Percentiles rank a stretch among this genome's conserved stretches.
phyloP scores from a whole-genome alignment of 2,113 vertebrate species.

The Scomber japonicus region DNA sequence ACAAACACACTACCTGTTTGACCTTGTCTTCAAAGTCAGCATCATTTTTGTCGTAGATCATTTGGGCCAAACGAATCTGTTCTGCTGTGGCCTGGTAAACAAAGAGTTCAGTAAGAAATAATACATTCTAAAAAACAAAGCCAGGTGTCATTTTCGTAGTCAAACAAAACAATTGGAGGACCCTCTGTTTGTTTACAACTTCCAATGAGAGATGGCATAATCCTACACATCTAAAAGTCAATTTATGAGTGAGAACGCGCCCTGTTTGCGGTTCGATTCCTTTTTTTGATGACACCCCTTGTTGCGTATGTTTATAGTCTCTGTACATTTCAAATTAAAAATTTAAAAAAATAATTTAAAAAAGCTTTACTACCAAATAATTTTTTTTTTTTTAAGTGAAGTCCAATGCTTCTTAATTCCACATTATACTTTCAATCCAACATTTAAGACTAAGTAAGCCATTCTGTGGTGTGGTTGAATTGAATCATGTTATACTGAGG shows the following conservation, averaged over 20 bases:
- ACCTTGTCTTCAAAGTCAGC: conserved; percentile 97
- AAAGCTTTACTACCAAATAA: no score
- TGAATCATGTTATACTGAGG: no score
- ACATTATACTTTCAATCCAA: background rate
- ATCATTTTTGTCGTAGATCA: conserved; percentile 98
- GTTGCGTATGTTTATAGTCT: no score
- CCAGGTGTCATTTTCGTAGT: background rate
- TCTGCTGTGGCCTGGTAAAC: conserved; percentile 94
- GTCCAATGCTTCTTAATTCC: background rate
- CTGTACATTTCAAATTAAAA: no score
- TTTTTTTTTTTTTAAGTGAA: background rate
- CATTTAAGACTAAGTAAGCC: background rate
- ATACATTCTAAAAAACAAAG: background rate
- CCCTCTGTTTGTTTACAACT: no score
- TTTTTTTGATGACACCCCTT: no score
- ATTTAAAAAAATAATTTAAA: no score
- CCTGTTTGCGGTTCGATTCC: no score
- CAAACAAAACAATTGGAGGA: background rate
- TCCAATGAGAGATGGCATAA: no score
- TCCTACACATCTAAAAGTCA: background rate
- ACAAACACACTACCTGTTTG: conserved; percentile 88
- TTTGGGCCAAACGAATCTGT: conserved; percentile 97
- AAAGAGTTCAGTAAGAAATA: conserved; percentile 39
- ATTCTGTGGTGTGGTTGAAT: background rate
- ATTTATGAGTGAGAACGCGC: no score